Evolutionary conservation across 1,140 invertebrate genomes (phyloP).

Genomic region (Scaptomyza pallida): DNA sequence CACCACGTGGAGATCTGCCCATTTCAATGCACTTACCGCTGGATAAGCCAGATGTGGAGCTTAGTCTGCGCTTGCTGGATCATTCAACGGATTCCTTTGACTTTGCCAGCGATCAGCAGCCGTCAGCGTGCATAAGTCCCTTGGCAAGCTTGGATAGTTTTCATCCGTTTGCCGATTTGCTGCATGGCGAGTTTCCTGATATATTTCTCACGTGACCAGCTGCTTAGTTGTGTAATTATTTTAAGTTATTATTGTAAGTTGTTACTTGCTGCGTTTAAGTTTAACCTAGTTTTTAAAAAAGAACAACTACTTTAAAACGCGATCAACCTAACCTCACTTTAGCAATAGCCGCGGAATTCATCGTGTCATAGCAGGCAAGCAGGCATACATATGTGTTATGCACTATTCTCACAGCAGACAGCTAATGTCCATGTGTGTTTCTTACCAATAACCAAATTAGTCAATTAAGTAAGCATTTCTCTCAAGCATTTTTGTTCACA

Average conservation of each 20-base stretch:
- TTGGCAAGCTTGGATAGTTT: slow-evolving; percentile 67
- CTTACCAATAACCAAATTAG: slow-evolving; percentile 50
- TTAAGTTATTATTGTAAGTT: slow-evolving; percentile 28
- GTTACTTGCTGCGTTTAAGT: slow-evolving; percentile 63
- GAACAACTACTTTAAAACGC: slow-evolving; percentile 14
- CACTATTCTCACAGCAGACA: slow-evolving; percentile 33
- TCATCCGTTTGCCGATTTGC: slow-evolving; percentile 71
- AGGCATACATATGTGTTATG: slow-evolving; percentile 9
- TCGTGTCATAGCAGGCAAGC: slow-evolving; percentile 68
- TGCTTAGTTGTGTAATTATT: slow-evolving; percentile 12
- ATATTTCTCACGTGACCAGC: slow-evolving; percentile 77
- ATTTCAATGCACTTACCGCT: slow-evolving; percentile 50
- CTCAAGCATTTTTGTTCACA: slow-evolving; percentile 57
- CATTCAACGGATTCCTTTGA: slow-evolving; percentile 75
- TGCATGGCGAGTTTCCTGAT: slow-evolving; percentile 70
- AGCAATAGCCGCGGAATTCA: slow-evolving; percentile 70
- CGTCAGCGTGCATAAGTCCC: slow-evolving; percentile 78
- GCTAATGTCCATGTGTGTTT: slow-evolving; percentile 41
- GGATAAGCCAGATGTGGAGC: slow-evolving; percentile 72
- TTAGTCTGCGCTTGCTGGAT: slow-evolving; percentile 75
- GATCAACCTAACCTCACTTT: slow-evolving; percentile 54
- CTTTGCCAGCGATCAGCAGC: slow-evolving; percentile 68
- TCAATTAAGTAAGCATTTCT: slow-evolving; percentile 71
- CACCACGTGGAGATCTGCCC: slow-evolving; percentile 61
- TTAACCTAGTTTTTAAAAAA: slow-evolving; percentile 42